A percentile compares a stretch with the other conserved stretches of the same genome.
Conservation (phyloP, 2,888 invertebrate species). For the Ophraella communa region DNA sequence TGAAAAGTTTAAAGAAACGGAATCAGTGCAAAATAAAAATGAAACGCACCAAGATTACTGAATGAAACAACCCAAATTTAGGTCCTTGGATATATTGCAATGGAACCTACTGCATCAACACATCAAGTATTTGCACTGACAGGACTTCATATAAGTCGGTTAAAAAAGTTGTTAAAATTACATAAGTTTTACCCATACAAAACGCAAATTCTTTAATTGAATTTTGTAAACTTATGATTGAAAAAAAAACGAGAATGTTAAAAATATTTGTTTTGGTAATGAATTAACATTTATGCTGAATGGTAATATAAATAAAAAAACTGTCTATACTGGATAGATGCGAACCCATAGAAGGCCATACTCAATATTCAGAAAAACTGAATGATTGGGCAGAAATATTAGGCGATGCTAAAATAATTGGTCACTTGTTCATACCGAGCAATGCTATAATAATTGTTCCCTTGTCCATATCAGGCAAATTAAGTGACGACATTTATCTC, state of each 20-base stretch:
- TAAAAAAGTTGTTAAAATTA: constrained; percentile 6
- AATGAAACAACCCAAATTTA: too few species aligned
- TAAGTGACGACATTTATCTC: constrained; percentile 5
- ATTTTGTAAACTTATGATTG: constrained; percentile 8
- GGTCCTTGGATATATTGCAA: too few species aligned
- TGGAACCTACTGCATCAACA: too few species aligned
- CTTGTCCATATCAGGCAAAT: too few species aligned
- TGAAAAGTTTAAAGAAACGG: too few species aligned
- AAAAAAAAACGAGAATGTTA: background rate
- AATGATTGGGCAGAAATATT: constrained; percentile 6
- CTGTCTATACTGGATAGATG: constrained; percentile 14
- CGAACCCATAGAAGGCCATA: background rate
- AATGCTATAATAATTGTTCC: too few species aligned
- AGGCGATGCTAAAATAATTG: constrained; percentile 12
- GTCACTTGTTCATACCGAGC: constrained; percentile 7
- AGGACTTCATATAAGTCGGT: too few species aligned
- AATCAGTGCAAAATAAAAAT: too few species aligned
- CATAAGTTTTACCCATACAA: background rate
- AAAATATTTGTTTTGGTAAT: constrained; percentile 9
- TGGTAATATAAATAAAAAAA: too few species aligned
- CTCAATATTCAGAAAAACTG: constrained; percentile 11
- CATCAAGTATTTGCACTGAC: too few species aligned
- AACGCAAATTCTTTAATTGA: background rate
- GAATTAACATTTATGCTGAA: background rate
- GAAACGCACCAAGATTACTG: too few species aligned